Evolutionary conservation across 2,888 invertebrate genomes (phyloP).

Genomic region (Rhingia campestris): DNA sequence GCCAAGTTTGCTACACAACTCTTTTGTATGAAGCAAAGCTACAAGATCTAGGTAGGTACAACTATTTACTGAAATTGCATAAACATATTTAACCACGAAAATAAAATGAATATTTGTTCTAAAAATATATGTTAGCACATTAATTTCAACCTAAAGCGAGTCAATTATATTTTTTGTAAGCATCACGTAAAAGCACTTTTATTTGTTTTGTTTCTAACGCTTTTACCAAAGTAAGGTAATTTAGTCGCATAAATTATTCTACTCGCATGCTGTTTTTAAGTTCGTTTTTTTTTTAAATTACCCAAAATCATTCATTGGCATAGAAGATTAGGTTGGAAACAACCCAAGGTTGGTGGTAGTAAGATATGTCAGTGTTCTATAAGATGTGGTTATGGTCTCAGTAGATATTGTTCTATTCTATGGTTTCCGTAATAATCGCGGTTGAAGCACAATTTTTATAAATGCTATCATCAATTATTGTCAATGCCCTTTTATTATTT

Average conservation of each 20-base stretch:
- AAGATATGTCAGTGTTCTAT: not conserved
- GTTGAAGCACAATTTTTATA: not conserved
- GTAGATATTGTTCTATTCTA: not conserved
- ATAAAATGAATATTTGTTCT: not conserved
- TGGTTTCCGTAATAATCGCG: not conserved
- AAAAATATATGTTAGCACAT: not conserved
- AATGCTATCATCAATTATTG: too few relatives aligned
- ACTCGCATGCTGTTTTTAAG: conserved; percentile 33
- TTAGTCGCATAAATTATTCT: conserved; percentile 34
- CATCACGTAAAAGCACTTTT: conserved; percentile 12
- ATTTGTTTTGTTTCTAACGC: not conserved
- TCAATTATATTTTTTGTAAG: conserved; percentile 6
- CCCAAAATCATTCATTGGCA: conserved; percentile 25
- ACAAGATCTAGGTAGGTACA: not conserved
- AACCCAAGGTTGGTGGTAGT: conserved; percentile 16
- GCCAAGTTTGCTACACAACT: not conserved
- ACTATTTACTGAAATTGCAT: not conserved
- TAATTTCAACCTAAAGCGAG: conserved; percentile 8
- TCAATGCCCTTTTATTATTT: too few relatives aligned
- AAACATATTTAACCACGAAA: not conserved
- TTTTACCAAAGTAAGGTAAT: not conserved
- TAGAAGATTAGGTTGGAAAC: conserved; percentile 18
- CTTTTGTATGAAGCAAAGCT: not conserved
- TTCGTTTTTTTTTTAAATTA: conserved; percentile 10
- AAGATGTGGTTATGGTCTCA: not conserved